Evolutionary conservation across 2,797 vertebrate genomes (phyloP).

Genomic region (Crypturellus tataupa): DNA sequence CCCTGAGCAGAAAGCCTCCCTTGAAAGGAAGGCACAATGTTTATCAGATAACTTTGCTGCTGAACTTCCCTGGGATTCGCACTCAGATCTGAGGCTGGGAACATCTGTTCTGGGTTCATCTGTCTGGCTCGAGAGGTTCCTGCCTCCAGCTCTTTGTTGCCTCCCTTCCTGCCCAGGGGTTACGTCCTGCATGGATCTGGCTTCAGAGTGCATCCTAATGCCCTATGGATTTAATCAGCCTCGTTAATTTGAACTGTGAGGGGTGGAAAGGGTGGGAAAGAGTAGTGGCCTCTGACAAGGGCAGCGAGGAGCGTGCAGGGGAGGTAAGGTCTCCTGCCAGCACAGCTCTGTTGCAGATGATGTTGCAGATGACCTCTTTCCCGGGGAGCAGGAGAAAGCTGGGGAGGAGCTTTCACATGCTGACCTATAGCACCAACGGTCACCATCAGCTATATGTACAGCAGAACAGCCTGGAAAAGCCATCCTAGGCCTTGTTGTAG

Average conservation of each 20-base stretch:
- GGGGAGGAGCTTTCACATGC: not conserved
- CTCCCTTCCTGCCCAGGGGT: not conserved
- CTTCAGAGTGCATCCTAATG: not conserved
- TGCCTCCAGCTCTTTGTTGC: not conserved
- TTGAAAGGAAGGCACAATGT: not conserved
- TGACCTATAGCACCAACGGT: not conserved
- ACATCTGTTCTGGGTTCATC: conserved; percentile 15
- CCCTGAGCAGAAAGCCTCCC: not conserved
- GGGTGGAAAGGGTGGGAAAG: not conserved
- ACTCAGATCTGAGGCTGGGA: not conserved
- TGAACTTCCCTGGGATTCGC: conserved; percentile 46
- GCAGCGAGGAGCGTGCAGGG: not conserved
- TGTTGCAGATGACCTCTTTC: not conserved
- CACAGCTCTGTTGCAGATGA: not conserved
- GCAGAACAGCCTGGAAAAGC: not conserved
- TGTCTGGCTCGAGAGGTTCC: not conserved
- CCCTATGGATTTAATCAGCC: not conserved
- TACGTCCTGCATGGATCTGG: not conserved
- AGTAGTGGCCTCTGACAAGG: not conserved
- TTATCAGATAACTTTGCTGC: conserved; percentile 2
- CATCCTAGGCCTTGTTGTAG: not conserved
- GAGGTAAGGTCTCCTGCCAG: not conserved
- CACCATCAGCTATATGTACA: not conserved
- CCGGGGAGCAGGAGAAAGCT: not conserved
- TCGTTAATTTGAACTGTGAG: not conserved